Conservation (phyloP, 2,888 invertebrate species). For the Ecliptopera silaceata region DNA sequence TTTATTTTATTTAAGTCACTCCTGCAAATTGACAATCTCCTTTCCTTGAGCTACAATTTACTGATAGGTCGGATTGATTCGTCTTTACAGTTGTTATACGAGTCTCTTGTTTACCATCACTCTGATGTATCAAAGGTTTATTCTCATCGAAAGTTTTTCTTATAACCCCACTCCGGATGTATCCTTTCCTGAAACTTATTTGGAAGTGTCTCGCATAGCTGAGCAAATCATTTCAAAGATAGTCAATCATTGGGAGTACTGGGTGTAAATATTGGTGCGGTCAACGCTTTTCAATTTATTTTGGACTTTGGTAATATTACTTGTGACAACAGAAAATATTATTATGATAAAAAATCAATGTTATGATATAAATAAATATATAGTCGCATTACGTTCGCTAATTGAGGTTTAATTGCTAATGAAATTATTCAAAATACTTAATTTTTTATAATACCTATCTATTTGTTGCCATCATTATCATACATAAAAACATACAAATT, state of each 20-base stretch:
- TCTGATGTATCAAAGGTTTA: conserved; percentile 27
- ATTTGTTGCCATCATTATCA: too few species aligned
- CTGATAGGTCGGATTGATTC: conserved; percentile 1
- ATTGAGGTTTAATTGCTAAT: too few species aligned
- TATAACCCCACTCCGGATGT: conserved; percentile 20
- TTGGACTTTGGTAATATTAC: not conserved
- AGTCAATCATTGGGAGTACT: conserved; percentile 23
- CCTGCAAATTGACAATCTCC: not conserved
- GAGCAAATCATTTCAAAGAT: conserved; percentile 24
- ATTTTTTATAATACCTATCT: too few species aligned
- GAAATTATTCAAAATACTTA: too few species aligned
- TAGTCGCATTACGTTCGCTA: too few species aligned
- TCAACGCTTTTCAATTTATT: conserved; percentile 28
- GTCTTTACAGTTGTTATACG: not conserved
- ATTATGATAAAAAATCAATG: too few species aligned
- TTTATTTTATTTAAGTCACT: too few species aligned
- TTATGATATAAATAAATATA: too few species aligned
- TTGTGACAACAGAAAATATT: too few species aligned
- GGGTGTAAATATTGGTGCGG: conserved; percentile 17
- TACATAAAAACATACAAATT: too few species aligned
- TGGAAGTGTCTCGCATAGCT: conserved; percentile 24
- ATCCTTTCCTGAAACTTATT: conserved; percentile 22
- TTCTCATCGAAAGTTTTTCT: conserved; percentile 28
- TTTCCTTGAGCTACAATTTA: not conserved
- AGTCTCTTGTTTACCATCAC: conserved; percentile 21